Evolutionary conservation across 2,797 vertebrate species (phyloP).

Genomic region (Cottoperca gobio): DNA sequence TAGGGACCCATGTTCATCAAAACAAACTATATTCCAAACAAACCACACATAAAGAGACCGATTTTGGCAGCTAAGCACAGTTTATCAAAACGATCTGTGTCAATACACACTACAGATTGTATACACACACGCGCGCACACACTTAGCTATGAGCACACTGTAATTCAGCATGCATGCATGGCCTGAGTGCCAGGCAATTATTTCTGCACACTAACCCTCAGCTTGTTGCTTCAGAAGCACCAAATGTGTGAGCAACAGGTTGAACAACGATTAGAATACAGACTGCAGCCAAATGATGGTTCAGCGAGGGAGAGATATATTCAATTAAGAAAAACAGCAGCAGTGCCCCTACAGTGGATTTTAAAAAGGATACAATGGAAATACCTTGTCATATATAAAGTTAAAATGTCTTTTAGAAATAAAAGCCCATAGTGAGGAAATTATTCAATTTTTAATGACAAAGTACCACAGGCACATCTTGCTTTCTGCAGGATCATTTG

Average conservation of each 20-base stretch:
- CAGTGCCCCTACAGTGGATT: not conserved
- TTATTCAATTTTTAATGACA: not conserved
- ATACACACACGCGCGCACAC: conserved; percentile 8
- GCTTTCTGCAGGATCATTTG: not conserved
- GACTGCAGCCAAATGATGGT: not conserved
- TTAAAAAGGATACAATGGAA: not conserved
- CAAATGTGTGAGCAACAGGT: conserved; percentile 52
- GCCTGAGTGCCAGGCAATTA: conserved; percentile 29
- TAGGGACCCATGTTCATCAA: not conserved
- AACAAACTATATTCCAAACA: conserved; percentile 2
- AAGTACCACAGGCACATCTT: not conserved
- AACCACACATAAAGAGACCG: not conserved
- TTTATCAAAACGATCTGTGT: not conserved
- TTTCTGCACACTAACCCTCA: conserved; percentile 35
- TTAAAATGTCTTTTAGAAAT: not conserved
- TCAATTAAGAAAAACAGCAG: not conserved
- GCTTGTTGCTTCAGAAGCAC: conserved; percentile 73
- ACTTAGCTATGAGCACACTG: conserved; percentile 15
- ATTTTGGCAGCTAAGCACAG: not conserved
- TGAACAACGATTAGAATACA: conserved; percentile 7
- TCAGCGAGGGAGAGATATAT: not conserved
- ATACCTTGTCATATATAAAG: not conserved
- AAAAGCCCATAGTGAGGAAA: not conserved
- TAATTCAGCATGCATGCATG: conserved; percentile 14
- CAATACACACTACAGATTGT: conserved; percentile 22